These are phyloP conservation scores for Centrocercus urophasianus DNA, from an alignment of 2,113 vertebrate species.

Conservation along the genomic window DNA sequence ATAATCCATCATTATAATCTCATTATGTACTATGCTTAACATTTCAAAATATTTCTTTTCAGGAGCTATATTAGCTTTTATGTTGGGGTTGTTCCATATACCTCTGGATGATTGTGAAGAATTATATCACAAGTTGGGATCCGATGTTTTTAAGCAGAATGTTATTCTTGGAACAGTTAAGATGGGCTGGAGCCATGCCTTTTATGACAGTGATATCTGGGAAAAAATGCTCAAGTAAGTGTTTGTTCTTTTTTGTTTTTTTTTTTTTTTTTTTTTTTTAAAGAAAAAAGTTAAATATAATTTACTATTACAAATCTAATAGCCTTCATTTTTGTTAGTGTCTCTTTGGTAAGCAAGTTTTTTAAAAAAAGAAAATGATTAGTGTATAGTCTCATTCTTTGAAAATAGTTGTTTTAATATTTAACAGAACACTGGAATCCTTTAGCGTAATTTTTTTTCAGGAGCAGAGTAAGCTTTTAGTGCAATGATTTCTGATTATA, in stretches of 20 bases:
- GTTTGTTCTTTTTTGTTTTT: too few species aligned
- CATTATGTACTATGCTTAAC: background rate
- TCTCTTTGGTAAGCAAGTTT: background rate
- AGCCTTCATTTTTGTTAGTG: background rate
- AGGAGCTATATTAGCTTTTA: constrained; percentile 96
- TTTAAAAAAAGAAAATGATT: background rate
- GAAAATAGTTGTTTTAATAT: background rate
- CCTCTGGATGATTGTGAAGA: constrained; percentile 92
- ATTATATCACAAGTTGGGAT: constrained; percentile 91
- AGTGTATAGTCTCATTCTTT: background rate
- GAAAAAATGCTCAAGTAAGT: constrained; percentile 96
- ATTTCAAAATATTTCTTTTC: constrained; percentile 59
- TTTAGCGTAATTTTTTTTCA: constrained; percentile 44
- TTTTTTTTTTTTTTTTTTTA: too few species aligned
- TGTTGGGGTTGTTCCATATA: constrained; percentile 93
- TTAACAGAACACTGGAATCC: background rate
- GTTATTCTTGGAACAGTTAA: constrained; percentile 95
- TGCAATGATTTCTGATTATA: constrained; percentile 37
- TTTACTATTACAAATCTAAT: background rate
- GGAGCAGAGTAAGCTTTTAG: constrained; percentile 31
- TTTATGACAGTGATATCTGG: constrained; percentile 95
- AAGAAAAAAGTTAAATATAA: background rate
- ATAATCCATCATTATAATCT: background rate
- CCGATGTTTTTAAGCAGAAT: constrained; percentile 96
- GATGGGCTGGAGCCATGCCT: constrained; percentile 98